phyloP scores from a whole-genome alignment of 2,797 vertebrate genomes.

The Alauda arvensis region DNA sequence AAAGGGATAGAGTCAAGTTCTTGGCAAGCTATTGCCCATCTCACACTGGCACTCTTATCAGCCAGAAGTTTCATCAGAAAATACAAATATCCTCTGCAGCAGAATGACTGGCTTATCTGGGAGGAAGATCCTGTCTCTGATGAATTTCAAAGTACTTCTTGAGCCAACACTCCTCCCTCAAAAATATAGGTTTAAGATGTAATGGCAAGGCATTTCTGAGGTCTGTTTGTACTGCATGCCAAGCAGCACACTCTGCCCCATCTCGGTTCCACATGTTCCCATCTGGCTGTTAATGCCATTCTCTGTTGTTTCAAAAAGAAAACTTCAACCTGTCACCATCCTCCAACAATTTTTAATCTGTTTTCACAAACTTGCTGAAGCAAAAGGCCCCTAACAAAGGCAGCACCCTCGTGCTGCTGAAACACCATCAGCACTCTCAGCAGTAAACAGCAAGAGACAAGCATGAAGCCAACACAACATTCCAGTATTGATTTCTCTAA shows the following conservation, averaged over 20 bases:
- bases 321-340: not conserved
- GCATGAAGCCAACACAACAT: conserved; percentile 45
- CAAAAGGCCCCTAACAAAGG: not conserved
- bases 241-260: not conserved
- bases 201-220: not conserved
- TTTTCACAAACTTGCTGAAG: not conserved
- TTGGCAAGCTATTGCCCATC: not conserved
- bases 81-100: conserved; percentile 29
- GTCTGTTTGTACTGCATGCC: not conserved
- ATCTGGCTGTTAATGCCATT: not conserved
- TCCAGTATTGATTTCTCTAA: conserved; percentile 58
- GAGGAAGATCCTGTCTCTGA: conserved; percentile 34
- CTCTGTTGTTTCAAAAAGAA: not conserved
- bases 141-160: conserved; percentile 3
- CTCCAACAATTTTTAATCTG: not conserved
- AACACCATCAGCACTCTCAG: conserved; percentile 26
- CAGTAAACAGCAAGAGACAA: conserved; percentile 50
- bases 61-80: conserved; percentile 23
- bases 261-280: not conserved
- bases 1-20: not conserved
- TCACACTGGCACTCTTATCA: conserved; percentile 19
- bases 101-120: conserved; percentile 11
- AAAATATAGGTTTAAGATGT: not conserved
- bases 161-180: not conserved
- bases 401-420: not conserved